phyloP scores from a whole-genome alignment of 2,888 invertebrate species.

The Quadroppia sp. region DNA sequence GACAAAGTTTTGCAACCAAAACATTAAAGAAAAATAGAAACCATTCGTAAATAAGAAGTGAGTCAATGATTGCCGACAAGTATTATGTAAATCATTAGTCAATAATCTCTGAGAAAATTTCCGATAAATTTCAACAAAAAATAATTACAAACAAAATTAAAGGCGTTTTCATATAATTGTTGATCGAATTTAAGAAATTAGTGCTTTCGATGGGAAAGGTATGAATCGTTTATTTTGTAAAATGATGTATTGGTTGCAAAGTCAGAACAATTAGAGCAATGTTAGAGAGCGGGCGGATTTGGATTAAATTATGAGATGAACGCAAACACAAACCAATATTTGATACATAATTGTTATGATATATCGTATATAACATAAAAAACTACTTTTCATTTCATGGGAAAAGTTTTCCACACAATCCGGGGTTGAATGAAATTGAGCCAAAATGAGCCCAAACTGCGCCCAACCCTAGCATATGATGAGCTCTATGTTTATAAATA shows the following conservation, averaged over 20 bases:
- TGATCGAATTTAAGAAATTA: constrained; percentile 24
- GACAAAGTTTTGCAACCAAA: background rate
- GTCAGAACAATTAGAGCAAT: background rate
- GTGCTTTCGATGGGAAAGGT: constrained; percentile 7
- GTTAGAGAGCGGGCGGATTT: constrained; percentile 23
- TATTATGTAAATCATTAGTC: background rate
- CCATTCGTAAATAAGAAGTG: background rate
- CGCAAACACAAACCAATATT: background rate
- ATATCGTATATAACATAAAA: constrained; percentile 10
- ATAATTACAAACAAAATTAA: background rate
- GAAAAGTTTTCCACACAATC: constrained; percentile 10
- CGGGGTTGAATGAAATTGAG: constrained; percentile 9
- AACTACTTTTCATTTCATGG: constrained; percentile 26
- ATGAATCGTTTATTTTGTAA: background rate
- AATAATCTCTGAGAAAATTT: background rate
- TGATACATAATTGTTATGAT: constrained; percentile 11
- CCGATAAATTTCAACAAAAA: background rate
- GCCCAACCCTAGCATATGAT: constrained; percentile 28
- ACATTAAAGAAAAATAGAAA: background rate
- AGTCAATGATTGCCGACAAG: constrained; percentile 14
- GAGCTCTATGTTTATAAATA: background rate
- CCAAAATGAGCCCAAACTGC: background rate
- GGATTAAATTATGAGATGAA: background rate
- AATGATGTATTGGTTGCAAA: constrained; percentile 11
- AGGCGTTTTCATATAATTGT: background rate